A percentile compares a stretch with the other conserved stretches of the same genome.
Evolutionary conservation across 1,140 invertebrate genomes (phyloP).

Genomic region (Calosoma granatense): DNA sequence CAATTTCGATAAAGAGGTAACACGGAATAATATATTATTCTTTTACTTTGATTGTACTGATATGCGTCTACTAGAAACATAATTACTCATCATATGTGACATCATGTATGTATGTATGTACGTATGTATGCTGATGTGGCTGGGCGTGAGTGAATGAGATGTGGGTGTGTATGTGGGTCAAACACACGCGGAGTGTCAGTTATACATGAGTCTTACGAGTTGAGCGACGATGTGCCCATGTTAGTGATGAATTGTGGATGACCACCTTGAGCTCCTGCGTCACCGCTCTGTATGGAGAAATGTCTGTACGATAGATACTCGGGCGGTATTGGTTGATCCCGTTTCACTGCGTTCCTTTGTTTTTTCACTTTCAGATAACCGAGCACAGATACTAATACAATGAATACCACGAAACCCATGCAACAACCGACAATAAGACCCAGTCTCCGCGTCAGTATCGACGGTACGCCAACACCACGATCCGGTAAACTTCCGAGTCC

Average conservation of each 20-base stretch:
- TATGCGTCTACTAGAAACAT: slow-evolving; percentile 2
- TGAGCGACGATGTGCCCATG: slow-evolving; percentile 30
- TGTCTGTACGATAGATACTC: slow-evolving; percentile 67
- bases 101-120: too few relatives aligned
- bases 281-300: slow-evolving; percentile 47
- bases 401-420: slow-evolving; percentile 74
- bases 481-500: slow-evolving; percentile 51
- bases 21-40: slow-evolving; percentile 1
- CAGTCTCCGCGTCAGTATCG: slow-evolving; percentile 62
- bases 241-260: slow-evolving; percentile 33
- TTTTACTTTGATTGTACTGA: background rate
- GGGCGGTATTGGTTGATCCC: slow-evolving; percentile 46
- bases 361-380: slow-evolving; percentile 80
- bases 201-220: slow-evolving; percentile 14
- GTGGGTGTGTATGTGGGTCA: too few relatives aligned
- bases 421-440: slow-evolving; percentile 76
- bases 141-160: too few relatives aligned
- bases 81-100: too few relatives aligned
- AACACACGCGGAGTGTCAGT: background rate
- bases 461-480: slow-evolving; percentile 50
- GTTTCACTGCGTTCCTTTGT: slow-evolving; percentile 60
- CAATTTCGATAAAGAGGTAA: background rate
- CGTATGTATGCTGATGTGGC: too few relatives aligned
- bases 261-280: slow-evolving; percentile 31
- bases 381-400: slow-evolving; percentile 69